Percentiles rank a stretch among this genome's conserved stretches.
Conservation (phyloP, 1,140 invertebrate species). For the Heliconius hermathena region DNA sequence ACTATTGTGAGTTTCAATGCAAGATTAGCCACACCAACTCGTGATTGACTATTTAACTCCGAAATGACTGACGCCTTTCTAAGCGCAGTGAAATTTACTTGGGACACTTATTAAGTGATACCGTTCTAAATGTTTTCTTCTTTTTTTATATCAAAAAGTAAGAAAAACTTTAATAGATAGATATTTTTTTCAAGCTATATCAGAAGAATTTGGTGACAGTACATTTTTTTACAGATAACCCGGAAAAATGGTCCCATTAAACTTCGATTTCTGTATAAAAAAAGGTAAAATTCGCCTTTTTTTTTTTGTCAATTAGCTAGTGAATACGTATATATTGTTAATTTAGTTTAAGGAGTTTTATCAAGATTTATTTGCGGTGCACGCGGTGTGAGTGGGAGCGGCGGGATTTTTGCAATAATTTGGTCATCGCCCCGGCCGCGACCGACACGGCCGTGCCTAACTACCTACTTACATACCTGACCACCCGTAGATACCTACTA, state of each 20-base stretch:
- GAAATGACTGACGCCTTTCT: conserved; percentile 63
- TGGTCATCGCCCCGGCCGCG: conserved; percentile 67
- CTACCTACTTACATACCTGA: conserved; percentile 27
- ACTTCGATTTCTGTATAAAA: background rate
- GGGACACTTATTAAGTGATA: background rate
- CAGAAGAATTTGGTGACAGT: background rate
- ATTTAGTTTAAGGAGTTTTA: conserved; percentile 46
- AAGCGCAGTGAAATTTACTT: conserved; percentile 38
- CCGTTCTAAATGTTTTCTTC: background rate
- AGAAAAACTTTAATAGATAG: background rate
- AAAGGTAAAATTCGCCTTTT: background rate
- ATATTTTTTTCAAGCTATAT: background rate
- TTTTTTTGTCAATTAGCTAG: conserved; percentile 42
- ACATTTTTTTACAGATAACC: background rate
- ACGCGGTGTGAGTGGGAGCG: conserved; percentile 16
- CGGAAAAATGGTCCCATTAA: conserved; percentile 6
- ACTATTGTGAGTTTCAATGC: conserved; percentile 74
- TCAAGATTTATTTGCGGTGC: conserved; percentile 54
- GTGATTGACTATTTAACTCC: conserved; percentile 79
- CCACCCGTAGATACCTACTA: conserved; percentile 28
- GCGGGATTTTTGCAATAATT: conserved; percentile 66
- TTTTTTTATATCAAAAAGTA: background rate
- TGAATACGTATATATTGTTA: conserved; percentile 22
- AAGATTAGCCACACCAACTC: conserved; percentile 75
- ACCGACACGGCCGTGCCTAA: conserved; percentile 21